Conservation (phyloP, 2,113 vertebrate genomes). For the Pagrus major region DNA sequence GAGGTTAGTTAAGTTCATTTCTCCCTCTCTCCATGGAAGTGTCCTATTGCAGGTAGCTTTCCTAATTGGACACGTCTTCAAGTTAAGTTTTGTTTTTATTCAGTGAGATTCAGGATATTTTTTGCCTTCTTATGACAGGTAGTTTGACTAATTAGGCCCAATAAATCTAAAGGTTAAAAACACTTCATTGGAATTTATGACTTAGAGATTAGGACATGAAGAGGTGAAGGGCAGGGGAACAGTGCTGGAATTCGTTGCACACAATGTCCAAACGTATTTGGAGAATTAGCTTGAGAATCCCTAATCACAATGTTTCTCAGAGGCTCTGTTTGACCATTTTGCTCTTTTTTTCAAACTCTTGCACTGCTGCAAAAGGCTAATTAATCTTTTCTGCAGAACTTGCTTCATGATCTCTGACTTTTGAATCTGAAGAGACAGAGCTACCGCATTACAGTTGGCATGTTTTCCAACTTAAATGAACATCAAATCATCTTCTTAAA, state of each 20-base stretch:
- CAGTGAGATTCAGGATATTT: conserved; percentile 8
- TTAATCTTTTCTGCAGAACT: conserved; percentile 43
- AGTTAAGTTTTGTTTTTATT: conserved; percentile 11
- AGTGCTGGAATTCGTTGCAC: conserved; percentile 6
- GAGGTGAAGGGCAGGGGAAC: conserved; percentile 33
- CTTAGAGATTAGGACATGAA: conserved; percentile 7
- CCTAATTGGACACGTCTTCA: conserved; percentile 42
- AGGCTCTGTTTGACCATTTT: conserved; percentile 16
- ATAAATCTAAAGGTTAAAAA: conserved; percentile 52
- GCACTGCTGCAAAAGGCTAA: conserved; percentile 23
- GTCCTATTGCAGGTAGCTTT: conserved; percentile 34
- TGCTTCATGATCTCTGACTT: conserved; percentile 39
- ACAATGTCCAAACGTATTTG: conserved; percentile 16
- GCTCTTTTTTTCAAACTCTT: conserved; percentile 21
- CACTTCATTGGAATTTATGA: conserved; percentile 24
- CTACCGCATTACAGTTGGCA: not conserved
- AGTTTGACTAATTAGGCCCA: conserved; percentile 57
- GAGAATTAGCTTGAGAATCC: conserved; percentile 28
- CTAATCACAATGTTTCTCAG: not conserved
- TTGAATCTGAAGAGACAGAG: conserved; percentile 7
- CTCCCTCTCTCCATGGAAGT: conserved; percentile 4
- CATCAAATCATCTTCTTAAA: conserved; percentile 12
- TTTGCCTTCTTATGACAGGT: conserved; percentile 38
- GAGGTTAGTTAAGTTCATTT: conserved; percentile 38
- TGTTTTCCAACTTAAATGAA: conserved; percentile 31